These are phyloP conservation scores for Hirtodrosophila duncani DNA, from an alignment of 2,888 invertebrate genomes.

Conservation along the genomic window DNA sequence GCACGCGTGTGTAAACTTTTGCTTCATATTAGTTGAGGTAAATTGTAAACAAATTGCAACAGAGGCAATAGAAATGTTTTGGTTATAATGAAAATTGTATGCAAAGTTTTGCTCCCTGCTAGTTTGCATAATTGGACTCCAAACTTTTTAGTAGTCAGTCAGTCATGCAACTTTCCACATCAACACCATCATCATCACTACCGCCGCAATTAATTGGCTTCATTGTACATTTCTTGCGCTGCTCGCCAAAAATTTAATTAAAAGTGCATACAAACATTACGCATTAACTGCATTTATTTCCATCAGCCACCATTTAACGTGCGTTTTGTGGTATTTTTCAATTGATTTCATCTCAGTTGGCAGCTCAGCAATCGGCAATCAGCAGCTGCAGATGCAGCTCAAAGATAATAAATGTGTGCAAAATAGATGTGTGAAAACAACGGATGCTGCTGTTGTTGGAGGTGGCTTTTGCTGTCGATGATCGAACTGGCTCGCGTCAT, in stretches of 20 bases:
- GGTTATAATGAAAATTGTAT: not conserved
- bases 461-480: slow-evolving; percentile 18
- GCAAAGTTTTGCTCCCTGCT: not conserved
- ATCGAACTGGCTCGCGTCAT: too few relatives aligned
- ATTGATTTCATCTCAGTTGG: slow-evolving; percentile 49
- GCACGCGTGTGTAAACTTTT: slow-evolving; percentile 18
- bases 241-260: slow-evolving; percentile 37
- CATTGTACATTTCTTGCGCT: slow-evolving; percentile 12
- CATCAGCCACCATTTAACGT: slow-evolving; percentile 9
- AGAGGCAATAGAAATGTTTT: slow-evolving; percentile 29
- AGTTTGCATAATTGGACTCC: slow-evolving; percentile 12
- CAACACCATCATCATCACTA: too few relatives aligned
- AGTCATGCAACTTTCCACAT: too few relatives aligned
- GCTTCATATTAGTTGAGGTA: slow-evolving; percentile 38
- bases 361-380: too few relatives aligned
- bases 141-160: slow-evolving; percentile 1
- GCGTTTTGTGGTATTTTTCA: slow-evolving; percentile 38
- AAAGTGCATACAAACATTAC: slow-evolving; percentile 29
- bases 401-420: slow-evolving; percentile 19
- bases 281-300: slow-evolving; percentile 36
- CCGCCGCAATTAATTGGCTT: too few relatives aligned
- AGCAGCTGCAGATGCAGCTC: slow-evolving; percentile 17
- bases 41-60: slow-evolving; percentile 3
- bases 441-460: slow-evolving; percentile 18
- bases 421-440: slow-evolving; percentile 26